Conservation (phyloP, 35 echinoderm and acorn worm species). For the Ophioderma brevispina region DNA sequence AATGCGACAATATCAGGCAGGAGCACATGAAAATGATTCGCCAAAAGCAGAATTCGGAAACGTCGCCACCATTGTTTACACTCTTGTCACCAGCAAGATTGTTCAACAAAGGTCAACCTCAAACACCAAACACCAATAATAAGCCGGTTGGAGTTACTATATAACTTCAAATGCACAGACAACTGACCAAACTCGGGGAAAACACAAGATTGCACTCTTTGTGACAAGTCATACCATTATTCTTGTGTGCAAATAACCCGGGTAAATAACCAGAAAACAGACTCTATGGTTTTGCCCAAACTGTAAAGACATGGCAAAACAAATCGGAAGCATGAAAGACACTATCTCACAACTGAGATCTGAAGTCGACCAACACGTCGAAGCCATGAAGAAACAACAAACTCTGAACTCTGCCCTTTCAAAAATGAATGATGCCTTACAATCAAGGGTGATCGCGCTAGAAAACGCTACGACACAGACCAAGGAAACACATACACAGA, state of each 20-base stretch:
- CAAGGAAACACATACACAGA: neutral
- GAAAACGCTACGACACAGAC: neutral
- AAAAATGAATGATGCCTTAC: neutral
- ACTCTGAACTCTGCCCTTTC: neutral
- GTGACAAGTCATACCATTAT: no score
- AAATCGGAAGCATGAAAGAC: neutral
- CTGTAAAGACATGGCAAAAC: neutral
- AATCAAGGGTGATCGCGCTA: neutral
- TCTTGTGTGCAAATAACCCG: neutral
- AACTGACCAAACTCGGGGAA: no score
- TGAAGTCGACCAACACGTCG: neutral
- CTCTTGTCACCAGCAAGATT: no score
- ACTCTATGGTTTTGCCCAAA: neutral
- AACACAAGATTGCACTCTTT: no score
- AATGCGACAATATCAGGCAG: no score
- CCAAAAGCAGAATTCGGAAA: no score
- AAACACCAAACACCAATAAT: no score
- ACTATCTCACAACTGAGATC: neutral
- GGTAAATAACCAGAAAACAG: neutral
- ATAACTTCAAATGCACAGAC: no score
- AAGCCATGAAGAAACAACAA: neutral
- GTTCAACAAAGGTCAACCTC: no score
- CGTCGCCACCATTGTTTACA: no score
- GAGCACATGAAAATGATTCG: no score
- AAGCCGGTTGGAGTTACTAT: no score